Evolutionary conservation across 1,140 invertebrate genomes (phyloP).

Genomic region (Chironomus striatipennis): DNA sequence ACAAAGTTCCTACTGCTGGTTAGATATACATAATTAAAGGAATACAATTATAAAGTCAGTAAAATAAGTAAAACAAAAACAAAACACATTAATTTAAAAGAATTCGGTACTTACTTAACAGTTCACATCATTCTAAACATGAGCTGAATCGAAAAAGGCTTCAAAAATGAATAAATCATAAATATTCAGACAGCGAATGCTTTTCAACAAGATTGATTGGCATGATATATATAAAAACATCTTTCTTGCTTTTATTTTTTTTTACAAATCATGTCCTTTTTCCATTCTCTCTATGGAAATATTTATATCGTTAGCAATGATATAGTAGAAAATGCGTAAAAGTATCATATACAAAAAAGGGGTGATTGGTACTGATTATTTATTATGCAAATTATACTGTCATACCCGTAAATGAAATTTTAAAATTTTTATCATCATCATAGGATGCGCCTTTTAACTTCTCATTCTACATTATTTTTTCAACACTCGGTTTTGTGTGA

Average conservation of each 20-base stretch:
- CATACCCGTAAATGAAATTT: constrained; percentile 9
- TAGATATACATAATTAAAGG: no score
- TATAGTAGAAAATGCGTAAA: background rate
- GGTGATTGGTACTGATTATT: constrained; percentile 16
- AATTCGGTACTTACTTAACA: background rate
- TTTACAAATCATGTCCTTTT: constrained; percentile 12
- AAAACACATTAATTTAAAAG: no score
- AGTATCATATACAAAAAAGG: background rate
- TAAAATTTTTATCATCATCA: background rate
- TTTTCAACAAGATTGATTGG: constrained; percentile 9
- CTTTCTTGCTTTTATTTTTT: constrained; percentile 5
- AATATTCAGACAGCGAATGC: background rate
- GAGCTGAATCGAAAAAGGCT: constrained; percentile 1
- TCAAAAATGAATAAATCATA: constrained; percentile 23
- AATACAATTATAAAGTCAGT: no score
- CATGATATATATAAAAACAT: background rate
- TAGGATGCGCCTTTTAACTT: background rate
- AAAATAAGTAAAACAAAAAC: no score
- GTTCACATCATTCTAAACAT: background rate
- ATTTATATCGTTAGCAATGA: background rate
- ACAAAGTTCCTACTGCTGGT: no score
- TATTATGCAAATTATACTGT: constrained; percentile 21
- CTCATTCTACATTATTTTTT: no score
- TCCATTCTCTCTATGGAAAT: background rate
- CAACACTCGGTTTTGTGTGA: no score